Conservation (phyloP, 2,113 vertebrate genomes). For the Zosterops lateralis region DNA sequence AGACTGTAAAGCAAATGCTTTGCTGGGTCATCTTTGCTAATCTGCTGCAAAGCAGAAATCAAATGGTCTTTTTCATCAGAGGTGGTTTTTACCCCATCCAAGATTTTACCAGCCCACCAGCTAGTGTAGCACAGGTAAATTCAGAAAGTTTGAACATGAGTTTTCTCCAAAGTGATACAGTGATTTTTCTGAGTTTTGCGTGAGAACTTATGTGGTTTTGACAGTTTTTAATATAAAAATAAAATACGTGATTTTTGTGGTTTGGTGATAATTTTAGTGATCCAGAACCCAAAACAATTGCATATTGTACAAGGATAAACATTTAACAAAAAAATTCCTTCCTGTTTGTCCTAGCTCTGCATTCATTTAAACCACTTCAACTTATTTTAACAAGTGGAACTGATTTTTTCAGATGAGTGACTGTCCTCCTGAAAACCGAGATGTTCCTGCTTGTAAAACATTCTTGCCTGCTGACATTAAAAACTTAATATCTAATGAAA, state of each 20-base stretch:
- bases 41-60: background rate
- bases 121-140: background rate
- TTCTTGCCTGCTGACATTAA: background rate
- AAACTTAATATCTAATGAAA: background rate
- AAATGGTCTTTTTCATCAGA: background rate
- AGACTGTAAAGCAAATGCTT: background rate
- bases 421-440: background rate
- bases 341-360: constrained; percentile 27
- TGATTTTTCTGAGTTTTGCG: background rate
- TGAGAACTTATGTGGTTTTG: background rate
- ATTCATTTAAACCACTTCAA: constrained; percentile 6
- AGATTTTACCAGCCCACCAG: background rate
- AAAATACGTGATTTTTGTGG: background rate
- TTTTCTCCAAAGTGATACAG: background rate
- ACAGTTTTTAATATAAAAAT: background rate
- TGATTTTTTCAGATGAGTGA: constrained; percentile 18
- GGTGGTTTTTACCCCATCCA: background rate
- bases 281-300: background rate
- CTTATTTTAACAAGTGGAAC: constrained; percentile 33
- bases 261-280: constrained; percentile 18
- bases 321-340: constrained; percentile 12
- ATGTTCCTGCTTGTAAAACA: background rate
- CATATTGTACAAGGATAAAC: background rate
- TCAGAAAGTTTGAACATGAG: background rate
- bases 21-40: background rate